Base-by-base conservation (phyloP, 2,888 invertebrate species). In the Melipona bicolor region DNA sequence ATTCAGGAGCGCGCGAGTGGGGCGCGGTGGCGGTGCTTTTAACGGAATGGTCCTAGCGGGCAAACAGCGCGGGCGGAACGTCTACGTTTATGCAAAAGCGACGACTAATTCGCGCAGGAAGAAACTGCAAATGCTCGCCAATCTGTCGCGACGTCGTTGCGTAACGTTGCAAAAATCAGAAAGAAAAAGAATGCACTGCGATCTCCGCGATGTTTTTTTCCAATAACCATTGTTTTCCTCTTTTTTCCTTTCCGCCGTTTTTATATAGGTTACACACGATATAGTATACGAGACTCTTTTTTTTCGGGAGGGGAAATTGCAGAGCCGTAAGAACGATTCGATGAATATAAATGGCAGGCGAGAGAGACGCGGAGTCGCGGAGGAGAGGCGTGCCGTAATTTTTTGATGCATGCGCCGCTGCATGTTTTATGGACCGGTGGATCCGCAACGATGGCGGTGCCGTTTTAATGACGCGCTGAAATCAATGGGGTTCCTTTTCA, bases 11-110 rank as follows among this genome's bases (percentile, higher is more conserved):
- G 19, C 19, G 24, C 52, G 83, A 74, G 79, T 80, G 36, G 43
- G 77, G 77, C 79, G 81, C 80, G 82, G 81, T n/a, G 43, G 87
- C 84, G 84, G 84, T 89, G 92, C 92, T 92, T 92, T 92, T 91
- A 92, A 88, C 89, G 88, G 91, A 93, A 92, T 92, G 90, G 90
- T 89, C 89, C 90, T 79, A 87, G 80, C 79, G 83, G 82, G 87
- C 79, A 89, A 90, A 89, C 87, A 65, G 64, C 54, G 64, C 56
- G 54, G 43, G 64, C 67, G 74, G 69, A 70, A 50, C 59, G 70
- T 83, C 68, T 77, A 69, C 73, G 76, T 61, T 84, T 78, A 75
- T 71, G 84, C 77, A 50, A 81, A 73, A 80, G 68, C 54, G 73
- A 43, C 64, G 54, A 70, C 73, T 79, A 81, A 86, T 84, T 84